Conservation (phyloP, 23 tunicate genomes). For the Trididemnum nubilum region DNA sequence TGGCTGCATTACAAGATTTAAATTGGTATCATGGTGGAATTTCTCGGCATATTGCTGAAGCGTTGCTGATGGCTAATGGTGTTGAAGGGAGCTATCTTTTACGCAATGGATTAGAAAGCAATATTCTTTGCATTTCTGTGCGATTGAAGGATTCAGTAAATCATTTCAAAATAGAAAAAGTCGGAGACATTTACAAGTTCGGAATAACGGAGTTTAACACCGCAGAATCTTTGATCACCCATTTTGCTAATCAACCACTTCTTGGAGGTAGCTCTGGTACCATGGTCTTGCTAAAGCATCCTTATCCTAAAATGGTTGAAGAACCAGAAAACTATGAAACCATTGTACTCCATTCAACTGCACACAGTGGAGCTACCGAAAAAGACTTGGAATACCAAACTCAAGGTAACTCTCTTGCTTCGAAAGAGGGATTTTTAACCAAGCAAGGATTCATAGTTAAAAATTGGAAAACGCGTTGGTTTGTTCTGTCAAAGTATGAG, state of each 20-base stretch:
- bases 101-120: conserved; percentile 12
- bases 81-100: conserved; percentile 42
- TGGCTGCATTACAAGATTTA: conserved; percentile 10
- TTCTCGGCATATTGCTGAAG: conserved; percentile 18
- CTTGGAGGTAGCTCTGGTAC: conserved; percentile 90
- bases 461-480: conserved; percentile 94
- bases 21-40: conserved; percentile 32
- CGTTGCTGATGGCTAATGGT: conserved; percentile 35
- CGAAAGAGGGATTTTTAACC: conserved; percentile 93
- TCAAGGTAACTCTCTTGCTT: conserved; percentile 82
- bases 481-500: conserved; percentile 76
- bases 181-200: conserved; percentile 61
- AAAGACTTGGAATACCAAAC: conserved; percentile 71
- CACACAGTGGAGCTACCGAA: conserved; percentile 83
- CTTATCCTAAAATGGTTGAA: conserved; percentile 85
- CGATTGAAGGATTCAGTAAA: conserved; percentile 88
- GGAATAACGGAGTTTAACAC: conserved; percentile 89
- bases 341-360: conserved; percentile 86
- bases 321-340: conserved; percentile 95
- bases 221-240: conserved; percentile 68
- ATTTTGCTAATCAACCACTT: conserved; percentile 93
- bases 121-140: conserved; percentile 17
- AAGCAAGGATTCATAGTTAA: conserved; percentile 85
- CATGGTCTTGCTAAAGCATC: conserved; percentile 70
- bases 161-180: conserved; percentile 79